Evolutionary conservation across 2,113 vertebrate species (phyloP), one percentile per base, ranked within the genome.

Genomic region (Pagrus major): DNA sequence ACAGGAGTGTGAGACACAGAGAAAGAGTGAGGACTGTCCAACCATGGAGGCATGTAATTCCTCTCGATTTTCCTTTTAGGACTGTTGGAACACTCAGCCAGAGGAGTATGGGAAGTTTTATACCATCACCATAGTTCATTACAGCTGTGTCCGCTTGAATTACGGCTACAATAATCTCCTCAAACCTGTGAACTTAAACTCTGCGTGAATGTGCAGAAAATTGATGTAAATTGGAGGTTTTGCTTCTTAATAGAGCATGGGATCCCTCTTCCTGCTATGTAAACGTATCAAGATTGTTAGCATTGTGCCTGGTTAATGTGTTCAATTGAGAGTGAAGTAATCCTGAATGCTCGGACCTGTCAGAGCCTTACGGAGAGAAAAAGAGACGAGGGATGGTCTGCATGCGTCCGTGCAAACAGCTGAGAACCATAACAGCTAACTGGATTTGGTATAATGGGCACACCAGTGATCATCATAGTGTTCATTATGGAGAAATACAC

Each of bases 21-120:
- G 52, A 51, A n/a, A n/a, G n/a, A n/a, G n/a, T n/a, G 51, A 39
- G 35, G 77, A 52, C n/a, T 27, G 70, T 67, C 71, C 3, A 42
- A 76, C 64, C 76, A 37, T 65, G 82, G 77, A 86, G 49, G 71
- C 67, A 14, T 55, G 49, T 75, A 58, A 78, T 81, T 83, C 52
- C 46, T 71, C 76, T 23, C 33, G 4, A 72, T 73, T 51, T 74
- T 70, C n/a, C 39, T 65, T 81, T 78, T 69, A 52, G 51, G 71
- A 81, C 29, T 21, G 20, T 60, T 58, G 18, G 67, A 76, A 76
- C 72, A 67, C 67, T 68, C 60, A 46, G 21, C 25, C 55, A 39
- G 33, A 58, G 14, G 37, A 68, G 9, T 56, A 39, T 23, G 67
- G 56, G n/a, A 65, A 16, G 18, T 78, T 69, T 81, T 58, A 25